phyloP scores from a whole-genome alignment of 2,888 invertebrate species.

The Druceiella hillmani region DNA sequence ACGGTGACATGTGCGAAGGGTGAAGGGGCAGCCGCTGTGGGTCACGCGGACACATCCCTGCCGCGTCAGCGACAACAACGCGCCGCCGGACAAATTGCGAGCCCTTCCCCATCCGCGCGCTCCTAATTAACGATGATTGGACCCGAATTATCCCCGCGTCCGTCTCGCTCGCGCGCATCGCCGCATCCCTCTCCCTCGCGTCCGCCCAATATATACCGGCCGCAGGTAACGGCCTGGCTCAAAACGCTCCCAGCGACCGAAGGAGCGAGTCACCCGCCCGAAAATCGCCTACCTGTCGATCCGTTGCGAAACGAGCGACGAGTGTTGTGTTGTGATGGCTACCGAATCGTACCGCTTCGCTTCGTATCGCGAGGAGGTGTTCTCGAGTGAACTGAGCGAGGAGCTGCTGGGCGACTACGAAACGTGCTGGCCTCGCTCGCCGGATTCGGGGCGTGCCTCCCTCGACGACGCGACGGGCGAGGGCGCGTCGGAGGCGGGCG shows the following conservation, averaged over 20 bases:
- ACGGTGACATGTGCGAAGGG: too few relatives aligned
- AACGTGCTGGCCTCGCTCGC: constrained; percentile 44
- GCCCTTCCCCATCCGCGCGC: too few relatives aligned
- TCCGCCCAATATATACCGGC: constrained; percentile 36
- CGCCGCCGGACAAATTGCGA: too few relatives aligned
- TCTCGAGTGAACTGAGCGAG: constrained; percentile 42
- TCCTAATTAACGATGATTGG: constrained; percentile 55
- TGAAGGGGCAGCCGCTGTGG: too few relatives aligned
- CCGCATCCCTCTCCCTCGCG: constrained; percentile 33
- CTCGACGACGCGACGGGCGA: constrained; percentile 52
- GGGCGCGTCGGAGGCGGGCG: constrained; percentile 42
- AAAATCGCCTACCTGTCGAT: constrained; percentile 14
- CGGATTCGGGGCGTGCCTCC: constrained; percentile 48
- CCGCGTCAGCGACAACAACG: too few relatives aligned
- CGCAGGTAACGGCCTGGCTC: constrained; percentile 38
- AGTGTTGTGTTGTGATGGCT: constrained; percentile 31
- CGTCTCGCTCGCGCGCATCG: constrained; percentile 29
- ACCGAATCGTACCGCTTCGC: constrained; percentile 50
- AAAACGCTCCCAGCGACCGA: constrained; percentile 37
- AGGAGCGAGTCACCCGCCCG: constrained; percentile 30
- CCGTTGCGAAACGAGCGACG: constrained; percentile 1
- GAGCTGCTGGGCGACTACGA: constrained; percentile 46
- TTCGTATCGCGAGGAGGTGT: constrained; percentile 42
- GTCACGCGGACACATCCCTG: too few relatives aligned
- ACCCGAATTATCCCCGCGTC: constrained; percentile 46